These are phyloP conservation scores for Vanessa atalanta DNA, from an alignment of 1,140 invertebrate species.

Conservation along the genomic window DNA sequence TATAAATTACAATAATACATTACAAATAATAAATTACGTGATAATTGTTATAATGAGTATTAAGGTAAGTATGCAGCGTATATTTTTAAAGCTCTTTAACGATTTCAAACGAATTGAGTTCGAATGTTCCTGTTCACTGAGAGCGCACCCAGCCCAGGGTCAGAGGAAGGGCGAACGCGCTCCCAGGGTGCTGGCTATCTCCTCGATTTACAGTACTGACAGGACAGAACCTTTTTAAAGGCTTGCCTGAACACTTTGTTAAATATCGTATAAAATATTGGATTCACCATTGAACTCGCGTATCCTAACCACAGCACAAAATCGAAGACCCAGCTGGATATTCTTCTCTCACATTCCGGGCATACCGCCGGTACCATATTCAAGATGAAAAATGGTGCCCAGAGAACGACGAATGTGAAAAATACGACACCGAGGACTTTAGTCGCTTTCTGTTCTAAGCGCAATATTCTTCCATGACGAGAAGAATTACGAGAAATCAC, in stretches of 20 bases:
- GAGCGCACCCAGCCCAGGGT: slow-evolving; percentile 72
- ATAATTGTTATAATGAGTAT: background rate
- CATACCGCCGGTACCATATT: slow-evolving; percentile 91
- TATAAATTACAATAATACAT: too few relatives aligned
- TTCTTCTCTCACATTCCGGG: slow-evolving; percentile 87
- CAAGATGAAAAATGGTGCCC: slow-evolving; percentile 96
- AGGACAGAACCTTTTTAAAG: slow-evolving; percentile 93
- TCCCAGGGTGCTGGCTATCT: slow-evolving; percentile 82
- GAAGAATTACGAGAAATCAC: slow-evolving; percentile 90
- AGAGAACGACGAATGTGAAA: slow-evolving; percentile 95
- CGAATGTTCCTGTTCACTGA: slow-evolving; percentile 71
- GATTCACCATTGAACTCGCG: slow-evolving; percentile 95
- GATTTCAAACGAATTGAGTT: slow-evolving; percentile 69
- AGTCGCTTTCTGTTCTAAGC: slow-evolving; percentile 95
- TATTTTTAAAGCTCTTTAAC: slow-evolving; percentile 53
- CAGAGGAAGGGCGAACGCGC: slow-evolving; percentile 73
- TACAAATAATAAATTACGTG: background rate
- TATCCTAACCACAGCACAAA: slow-evolving; percentile 95
- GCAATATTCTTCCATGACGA: slow-evolving; percentile 89
- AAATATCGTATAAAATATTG: slow-evolving; percentile 97
- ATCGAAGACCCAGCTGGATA: slow-evolving; percentile 90
- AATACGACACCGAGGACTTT: slow-evolving; percentile 96
- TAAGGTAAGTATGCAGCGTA: slow-evolving; percentile 30
- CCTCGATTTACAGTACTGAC: slow-evolving; percentile 84
- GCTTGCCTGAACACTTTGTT: slow-evolving; percentile 95